A percentile compares a stretch with the other conserved stretches of the same genome.
phyloP scores from a whole-genome alignment of 2,888 invertebrate genomes.

The Drosophila yooni region DNA sequence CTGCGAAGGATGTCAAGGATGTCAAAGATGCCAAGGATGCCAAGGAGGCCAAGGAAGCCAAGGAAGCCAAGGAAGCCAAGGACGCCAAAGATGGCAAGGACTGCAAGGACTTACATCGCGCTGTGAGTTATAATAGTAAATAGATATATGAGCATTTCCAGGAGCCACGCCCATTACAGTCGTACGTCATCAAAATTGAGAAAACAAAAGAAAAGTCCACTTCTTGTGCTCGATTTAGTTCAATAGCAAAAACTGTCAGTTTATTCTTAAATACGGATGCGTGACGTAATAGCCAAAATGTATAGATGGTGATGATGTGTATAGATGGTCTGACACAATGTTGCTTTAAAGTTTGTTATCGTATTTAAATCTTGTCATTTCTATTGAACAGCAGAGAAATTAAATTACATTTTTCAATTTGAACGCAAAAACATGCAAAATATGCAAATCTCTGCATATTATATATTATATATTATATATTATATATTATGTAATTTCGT shows the following conservation, averaged over 20 bases:
- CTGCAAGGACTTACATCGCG: conserved; percentile 64
- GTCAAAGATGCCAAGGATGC: conserved; percentile 24
- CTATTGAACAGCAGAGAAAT: background rate
- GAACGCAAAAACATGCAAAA: too few species aligned
- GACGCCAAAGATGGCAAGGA: conserved; percentile 19
- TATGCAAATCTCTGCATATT: too few species aligned
- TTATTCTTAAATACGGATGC: background rate
- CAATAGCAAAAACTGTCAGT: background rate
- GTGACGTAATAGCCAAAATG: background rate
- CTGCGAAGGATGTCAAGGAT: conserved; percentile 32
- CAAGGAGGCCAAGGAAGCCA: conserved; percentile 32
- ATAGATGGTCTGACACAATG: background rate
- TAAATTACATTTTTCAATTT: background rate
- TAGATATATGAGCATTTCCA: conserved; percentile 1
- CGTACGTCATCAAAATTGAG: background rate
- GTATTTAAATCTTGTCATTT: background rate
- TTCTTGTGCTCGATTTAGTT: background rate
- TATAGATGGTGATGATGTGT: too few species aligned
- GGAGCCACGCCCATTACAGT: background rate
- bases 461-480: too few species aligned
- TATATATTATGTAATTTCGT: background rate
- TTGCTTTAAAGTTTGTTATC: background rate
- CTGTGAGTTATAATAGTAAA: conserved; percentile 43
- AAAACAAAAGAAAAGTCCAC: background rate
- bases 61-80: conserved; percentile 44